Conservation (phyloP, 1,140 invertebrate genomes). For the Zelostemma sp. region DNA sequence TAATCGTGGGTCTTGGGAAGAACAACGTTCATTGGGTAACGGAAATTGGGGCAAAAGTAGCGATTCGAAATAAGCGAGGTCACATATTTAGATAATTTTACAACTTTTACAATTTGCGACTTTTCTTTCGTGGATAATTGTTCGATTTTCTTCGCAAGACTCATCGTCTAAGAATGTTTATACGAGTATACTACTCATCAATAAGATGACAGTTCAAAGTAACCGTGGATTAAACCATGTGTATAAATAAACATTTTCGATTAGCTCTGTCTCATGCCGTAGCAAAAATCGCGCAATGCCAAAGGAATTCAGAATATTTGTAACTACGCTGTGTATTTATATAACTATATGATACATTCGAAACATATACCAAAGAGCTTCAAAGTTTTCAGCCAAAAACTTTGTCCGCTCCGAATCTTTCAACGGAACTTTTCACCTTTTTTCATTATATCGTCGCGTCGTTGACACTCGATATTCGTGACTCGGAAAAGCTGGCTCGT, state of each 20-base stretch:
- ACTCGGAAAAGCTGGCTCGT: background rate
- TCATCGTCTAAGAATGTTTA: slow-evolving; percentile 38
- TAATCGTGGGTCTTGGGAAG: slow-evolving; percentile 33
- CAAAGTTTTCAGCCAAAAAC: slow-evolving; percentile 36
- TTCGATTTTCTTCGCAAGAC: slow-evolving; percentile 32
- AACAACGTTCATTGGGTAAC: slow-evolving; percentile 11
- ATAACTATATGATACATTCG: slow-evolving; percentile 34
- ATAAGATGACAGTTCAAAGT: slow-evolving; percentile 21
- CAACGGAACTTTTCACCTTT: slow-evolving; percentile 14
- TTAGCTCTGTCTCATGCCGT: slow-evolving; percentile 43
- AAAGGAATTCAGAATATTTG: slow-evolving; percentile 41
- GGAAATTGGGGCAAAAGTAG: background rate
- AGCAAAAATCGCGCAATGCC: slow-evolving; percentile 48
- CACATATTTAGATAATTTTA: no score
- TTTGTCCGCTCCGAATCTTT: slow-evolving; percentile 40
- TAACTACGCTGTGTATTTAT: slow-evolving; percentile 30
- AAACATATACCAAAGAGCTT: slow-evolving; percentile 33
- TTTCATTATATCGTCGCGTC: background rate
- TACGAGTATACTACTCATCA: slow-evolving; percentile 22
- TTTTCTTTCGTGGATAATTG: no score
- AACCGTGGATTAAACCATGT: slow-evolving; percentile 30
- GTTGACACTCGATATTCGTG: no score
- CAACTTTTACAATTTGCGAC: no score
- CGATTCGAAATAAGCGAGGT: no score
- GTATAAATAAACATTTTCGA: slow-evolving; percentile 42